Evolutionary conservation across 2,888 invertebrate species (phyloP), one percentile per base, ranked within the genome.

Genomic region (Dendrolimus pini): DNA sequence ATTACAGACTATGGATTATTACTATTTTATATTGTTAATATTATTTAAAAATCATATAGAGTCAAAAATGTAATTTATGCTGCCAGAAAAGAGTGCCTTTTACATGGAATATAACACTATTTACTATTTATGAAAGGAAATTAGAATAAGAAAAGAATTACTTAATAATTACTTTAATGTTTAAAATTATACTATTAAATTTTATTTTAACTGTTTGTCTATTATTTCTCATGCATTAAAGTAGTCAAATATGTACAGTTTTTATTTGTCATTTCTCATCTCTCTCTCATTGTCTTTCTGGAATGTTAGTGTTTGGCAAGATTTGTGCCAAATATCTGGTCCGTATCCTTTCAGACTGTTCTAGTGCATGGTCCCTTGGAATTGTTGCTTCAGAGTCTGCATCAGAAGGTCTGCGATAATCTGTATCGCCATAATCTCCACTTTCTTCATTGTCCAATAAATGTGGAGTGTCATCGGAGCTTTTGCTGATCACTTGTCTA

Each of bases 311-410:
- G 61, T 77, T 81, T 65, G 89, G 84, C 64, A 89, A 77, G 72
- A 91, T 85, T 77, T 89, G 91, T 67, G 89, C 74, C 68, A 91
- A 77, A 70, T 91, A 91, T 77, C 87, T 77, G 64, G 82, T 84
- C 66, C 91, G 85, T 68, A 91, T 91, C 61, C 91, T 81, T 67
- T 89, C 84, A 2, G 90, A 89, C 60, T 86, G 84, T 12, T 72
- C 76, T 57, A 73, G 79, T 9, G 84, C 72, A 1, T 75, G 66
- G 58, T 85, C 82, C 52, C 78, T 71, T 58, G 74, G 65, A 9
- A 67, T 62, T 2, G 65, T 57, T 3, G 67, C 58, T 7, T 75
- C 70, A 41, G 66, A 65, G 2, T 65, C 57, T 3, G 71, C 68
- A 12, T 78, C 77, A 1, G 65, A 66, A 2, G 69, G 66, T 47